These are phyloP conservation scores for Drosophila burlai DNA, from an alignment of 1,140 invertebrate genomes.

Conservation along the genomic window DNA sequence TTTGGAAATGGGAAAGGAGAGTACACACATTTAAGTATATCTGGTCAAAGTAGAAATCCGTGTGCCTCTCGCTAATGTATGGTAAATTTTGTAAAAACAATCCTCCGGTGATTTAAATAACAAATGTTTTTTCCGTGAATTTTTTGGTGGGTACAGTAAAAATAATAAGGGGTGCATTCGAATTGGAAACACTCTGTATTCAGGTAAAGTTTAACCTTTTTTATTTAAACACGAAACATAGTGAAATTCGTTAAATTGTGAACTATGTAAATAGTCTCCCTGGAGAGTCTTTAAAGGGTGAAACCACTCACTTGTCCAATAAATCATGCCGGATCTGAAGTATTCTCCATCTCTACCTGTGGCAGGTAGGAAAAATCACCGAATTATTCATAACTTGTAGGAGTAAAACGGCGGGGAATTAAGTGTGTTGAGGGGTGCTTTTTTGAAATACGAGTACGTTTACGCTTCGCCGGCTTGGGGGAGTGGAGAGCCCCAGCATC, in stretches of 20 bases:
- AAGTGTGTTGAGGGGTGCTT: constrained; percentile 21
- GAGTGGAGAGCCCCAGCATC: neutral
- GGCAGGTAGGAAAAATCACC: constrained; percentile 24
- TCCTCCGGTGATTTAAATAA: constrained; percentile 32
- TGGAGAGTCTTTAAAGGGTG: neutral
- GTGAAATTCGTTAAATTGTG: too few species aligned
- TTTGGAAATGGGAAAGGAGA: constrained; percentile 21
- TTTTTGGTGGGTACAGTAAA: neutral
- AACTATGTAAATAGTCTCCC: neutral
- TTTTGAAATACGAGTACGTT: constrained; percentile 13
- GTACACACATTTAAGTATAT: constrained; percentile 41
- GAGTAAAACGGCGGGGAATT: constrained; percentile 36
- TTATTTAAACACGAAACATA: too few species aligned
- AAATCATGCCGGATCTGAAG: constrained; percentile 2
- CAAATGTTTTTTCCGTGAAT: constrained; percentile 17
- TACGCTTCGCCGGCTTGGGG: constrained; percentile 4
- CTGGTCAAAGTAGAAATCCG: constrained; percentile 40
- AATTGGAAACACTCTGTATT: neutral
- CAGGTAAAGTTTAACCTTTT: neutral
- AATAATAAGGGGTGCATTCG: neutral
- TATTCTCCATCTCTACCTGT: constrained; percentile 1
- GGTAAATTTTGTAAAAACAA: constrained; percentile 60
- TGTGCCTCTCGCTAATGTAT: constrained; percentile 45
- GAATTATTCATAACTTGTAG: constrained; percentile 45
- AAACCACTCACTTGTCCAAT: constrained; percentile 6